Evolutionary conservation across 2,113 vertebrate genomes (phyloP).

Genomic region (Leucoraja erinaceus): DNA sequence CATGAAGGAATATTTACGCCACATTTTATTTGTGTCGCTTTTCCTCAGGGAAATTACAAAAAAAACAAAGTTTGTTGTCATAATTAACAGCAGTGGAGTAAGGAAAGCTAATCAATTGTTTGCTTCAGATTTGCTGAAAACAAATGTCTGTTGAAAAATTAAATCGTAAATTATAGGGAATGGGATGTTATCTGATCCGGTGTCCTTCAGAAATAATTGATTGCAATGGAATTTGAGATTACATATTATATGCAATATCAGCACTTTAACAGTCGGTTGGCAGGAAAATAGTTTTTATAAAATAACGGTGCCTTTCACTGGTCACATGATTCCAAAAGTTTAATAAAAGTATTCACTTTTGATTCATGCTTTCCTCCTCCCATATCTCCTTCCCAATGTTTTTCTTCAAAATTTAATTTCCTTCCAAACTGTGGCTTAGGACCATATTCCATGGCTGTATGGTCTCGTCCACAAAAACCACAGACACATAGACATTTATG

Average conservation of each 20-base stretch:
- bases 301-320: not conserved
- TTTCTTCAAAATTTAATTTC: slow-evolving; percentile 29
- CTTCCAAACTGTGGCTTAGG: not conserved
- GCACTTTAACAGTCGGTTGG: not conserved
- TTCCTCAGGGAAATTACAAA: too few relatives aligned
- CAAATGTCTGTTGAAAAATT: not conserved
- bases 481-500: not conserved
- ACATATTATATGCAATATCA: not conserved
- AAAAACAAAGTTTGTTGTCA: too few relatives aligned
- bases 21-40: too few relatives aligned
- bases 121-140: not conserved
- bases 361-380: not conserved
- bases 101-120: not conserved
- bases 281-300: slow-evolving; percentile 25
- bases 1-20: too few relatives aligned
- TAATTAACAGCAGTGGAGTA: not conserved
- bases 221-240: not conserved
- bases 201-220: not conserved
- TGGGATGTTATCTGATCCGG: not conserved
- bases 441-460: not conserved
- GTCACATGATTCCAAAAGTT: too few relatives aligned
- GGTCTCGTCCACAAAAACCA: too few relatives aligned
- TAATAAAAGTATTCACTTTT: slow-evolving; percentile 20
- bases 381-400: not conserved
- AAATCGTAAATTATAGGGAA: not conserved